A percentile compares a stretch with the other conserved stretches of the same genome.
Conservation (phyloP, 1,140 invertebrate species). For the Arctopsyche grandis region DNA sequence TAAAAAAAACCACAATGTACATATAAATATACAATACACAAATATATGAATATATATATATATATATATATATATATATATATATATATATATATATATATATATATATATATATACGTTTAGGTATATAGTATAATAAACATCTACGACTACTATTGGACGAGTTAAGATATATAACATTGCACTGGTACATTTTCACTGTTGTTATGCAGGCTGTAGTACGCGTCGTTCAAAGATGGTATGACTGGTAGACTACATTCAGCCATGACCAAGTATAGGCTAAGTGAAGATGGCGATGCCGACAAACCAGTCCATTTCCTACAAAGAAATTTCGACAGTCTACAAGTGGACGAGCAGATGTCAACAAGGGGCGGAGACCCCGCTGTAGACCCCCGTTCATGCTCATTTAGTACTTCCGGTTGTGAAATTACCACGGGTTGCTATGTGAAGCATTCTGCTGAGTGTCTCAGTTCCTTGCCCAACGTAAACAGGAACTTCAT, state of each 20-base stretch:
- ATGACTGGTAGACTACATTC: neutral
- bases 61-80: neutral
- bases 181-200: neutral
- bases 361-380: neutral
- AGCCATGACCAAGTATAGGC: slow-evolving; percentile 47
- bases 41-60: neutral
- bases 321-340: slow-evolving; percentile 46
- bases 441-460: slow-evolving; percentile 43
- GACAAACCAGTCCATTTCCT: slow-evolving; percentile 23
- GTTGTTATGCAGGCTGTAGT: neutral
- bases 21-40: neutral
- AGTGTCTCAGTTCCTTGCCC: slow-evolving; percentile 34
- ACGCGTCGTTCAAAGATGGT: neutral
- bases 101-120: neutral
- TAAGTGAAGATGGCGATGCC: slow-evolving; percentile 23
- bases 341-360: neutral
- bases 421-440: slow-evolving; percentile 32
- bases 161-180: too few relatives aligned
- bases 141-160: too few relatives aligned
- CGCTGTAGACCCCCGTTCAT: neutral
- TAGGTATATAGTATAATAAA: too few relatives aligned
- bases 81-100: neutral
- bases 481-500: slow-evolving; percentile 34
- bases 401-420: neutral
- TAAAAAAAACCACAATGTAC: neutral